Evolutionary conservation across 1,140 invertebrate species (phyloP).

Genomic region (Globodera ellingtonae): DNA sequence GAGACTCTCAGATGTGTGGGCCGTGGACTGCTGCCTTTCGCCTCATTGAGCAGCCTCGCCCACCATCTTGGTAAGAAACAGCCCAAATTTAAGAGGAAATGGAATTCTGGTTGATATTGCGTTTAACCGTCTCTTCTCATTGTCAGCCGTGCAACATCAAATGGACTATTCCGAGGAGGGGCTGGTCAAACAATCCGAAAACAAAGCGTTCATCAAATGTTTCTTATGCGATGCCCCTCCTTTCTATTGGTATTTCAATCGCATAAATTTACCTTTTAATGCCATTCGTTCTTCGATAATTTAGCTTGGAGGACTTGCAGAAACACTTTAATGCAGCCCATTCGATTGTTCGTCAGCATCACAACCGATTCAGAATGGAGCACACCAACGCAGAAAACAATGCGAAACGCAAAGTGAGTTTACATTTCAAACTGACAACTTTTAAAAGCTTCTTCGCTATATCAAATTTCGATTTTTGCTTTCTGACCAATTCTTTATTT

Average conservation of each 20-base stretch:
- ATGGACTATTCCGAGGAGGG: constrained; percentile 13
- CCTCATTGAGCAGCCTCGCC: constrained; percentile 27
- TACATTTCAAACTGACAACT: no score
- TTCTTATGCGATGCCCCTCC: constrained; percentile 21
- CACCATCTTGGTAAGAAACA: constrained; percentile 35
- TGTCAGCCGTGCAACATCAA: constrained; percentile 29
- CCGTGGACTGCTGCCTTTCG: constrained; percentile 8
- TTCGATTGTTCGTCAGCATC: constrained; percentile 20
- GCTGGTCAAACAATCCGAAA: constrained; percentile 11
- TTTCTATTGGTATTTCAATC: constrained; percentile 4
- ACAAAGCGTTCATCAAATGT: constrained; percentile 7
- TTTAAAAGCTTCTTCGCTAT: no score
- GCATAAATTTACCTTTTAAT: constrained; percentile 13
- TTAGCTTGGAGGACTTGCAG: constrained; percentile 16
- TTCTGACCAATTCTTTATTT: no score
- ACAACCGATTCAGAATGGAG: constrained; percentile 16
- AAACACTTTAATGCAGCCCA: constrained; percentile 21
- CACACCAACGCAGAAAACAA: constrained; percentile 1
- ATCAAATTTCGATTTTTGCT: no score
- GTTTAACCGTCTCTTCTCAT: not conserved
- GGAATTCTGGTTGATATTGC: not conserved
- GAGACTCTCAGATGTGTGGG: constrained; percentile 10
- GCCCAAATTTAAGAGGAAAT: not conserved
- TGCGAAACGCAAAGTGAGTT: constrained; percentile 10
- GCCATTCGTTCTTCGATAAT: not conserved